A percentile compares a stretch with the other conserved stretches of the same genome.
These are phyloP conservation scores for Epizoanthus illoricatus DNA, from an alignment of 92 coral and sea anemone species.

Conservation along the genomic window DNA sequence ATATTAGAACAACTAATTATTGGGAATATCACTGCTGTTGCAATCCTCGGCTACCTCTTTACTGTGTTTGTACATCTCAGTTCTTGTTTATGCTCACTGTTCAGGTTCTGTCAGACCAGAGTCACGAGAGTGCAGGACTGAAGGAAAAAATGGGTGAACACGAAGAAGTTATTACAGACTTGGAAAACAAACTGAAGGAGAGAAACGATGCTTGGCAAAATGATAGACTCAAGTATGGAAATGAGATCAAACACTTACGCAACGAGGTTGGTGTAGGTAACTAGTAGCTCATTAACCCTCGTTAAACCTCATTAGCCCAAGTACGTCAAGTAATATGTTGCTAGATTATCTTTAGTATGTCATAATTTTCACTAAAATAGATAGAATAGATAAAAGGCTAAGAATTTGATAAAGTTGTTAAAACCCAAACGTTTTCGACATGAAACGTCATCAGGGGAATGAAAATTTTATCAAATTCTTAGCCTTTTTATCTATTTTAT, in stretches of 20 bases:
- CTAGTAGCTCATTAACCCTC: not conserved
- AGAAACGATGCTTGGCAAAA: conserved; percentile 82
- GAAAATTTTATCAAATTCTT: too few species aligned
- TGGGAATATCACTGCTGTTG: not conserved
- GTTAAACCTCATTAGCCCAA: too few species aligned
- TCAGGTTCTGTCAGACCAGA: conserved; percentile 82
- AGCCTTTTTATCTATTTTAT: too few species aligned
- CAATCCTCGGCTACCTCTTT: too few species aligned
- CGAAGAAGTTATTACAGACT: conserved; percentile 75
- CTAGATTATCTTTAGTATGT: not conserved
- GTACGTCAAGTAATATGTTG: too few species aligned
- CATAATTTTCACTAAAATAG: too few species aligned
- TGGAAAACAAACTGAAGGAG: conserved; percentile 80
- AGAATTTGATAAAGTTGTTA: too few species aligned
- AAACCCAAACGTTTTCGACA: too few species aligned
- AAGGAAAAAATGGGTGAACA: conserved; percentile 75
- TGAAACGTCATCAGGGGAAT: too few species aligned
- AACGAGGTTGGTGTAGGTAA: conserved; percentile 64
- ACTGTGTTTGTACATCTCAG: too few species aligned
- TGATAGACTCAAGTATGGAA: conserved; percentile 82
- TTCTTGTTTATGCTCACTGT: too few species aligned
- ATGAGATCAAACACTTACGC: conserved; percentile 88
- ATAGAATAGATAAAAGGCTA: too few species aligned
- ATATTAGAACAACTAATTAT: not conserved
- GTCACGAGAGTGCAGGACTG: conserved; percentile 68